Conservation (phyloP, 2,888 invertebrate genomes). For the Luffia ferchaultella region DNA sequence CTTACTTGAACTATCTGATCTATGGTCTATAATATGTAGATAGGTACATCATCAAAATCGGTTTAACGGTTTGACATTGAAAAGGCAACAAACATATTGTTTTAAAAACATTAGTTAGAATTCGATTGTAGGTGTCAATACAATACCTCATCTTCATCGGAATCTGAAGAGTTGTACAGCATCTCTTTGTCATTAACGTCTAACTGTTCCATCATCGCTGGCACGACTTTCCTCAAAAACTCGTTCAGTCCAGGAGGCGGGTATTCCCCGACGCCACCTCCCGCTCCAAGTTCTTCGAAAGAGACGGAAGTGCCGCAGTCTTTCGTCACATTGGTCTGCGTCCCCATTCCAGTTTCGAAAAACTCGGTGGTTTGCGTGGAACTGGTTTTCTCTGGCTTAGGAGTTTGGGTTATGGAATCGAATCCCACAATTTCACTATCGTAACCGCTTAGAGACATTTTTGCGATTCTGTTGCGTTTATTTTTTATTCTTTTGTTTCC, state of each 20-base stretch:
- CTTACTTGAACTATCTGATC: no score
- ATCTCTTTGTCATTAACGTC: constrained; percentile 31
- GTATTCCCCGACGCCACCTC: constrained; percentile 26
- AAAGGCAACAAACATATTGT: no score
- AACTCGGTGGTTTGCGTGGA: constrained; percentile 42
- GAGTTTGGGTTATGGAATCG: constrained; percentile 26
- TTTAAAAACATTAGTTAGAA: no score
- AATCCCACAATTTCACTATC: constrained; percentile 48
- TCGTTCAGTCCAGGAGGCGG: constrained; percentile 40
- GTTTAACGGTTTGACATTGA: no score
- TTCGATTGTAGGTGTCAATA: no score
- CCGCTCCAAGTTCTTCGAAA: constrained; percentile 30
- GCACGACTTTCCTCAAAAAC: constrained; percentile 43
- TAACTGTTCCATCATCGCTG: constrained; percentile 41
- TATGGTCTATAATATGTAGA: no score
- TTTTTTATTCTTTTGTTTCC: background rate
- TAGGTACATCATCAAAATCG: no score
- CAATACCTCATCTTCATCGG: constrained; percentile 46
- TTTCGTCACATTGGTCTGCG: constrained; percentile 30
- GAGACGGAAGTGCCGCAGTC: constrained; percentile 30
- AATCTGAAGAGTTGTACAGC: constrained; percentile 36
- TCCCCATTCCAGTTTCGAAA: constrained; percentile 23
- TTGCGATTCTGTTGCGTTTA: constrained; percentile 5
- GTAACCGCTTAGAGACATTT: constrained; percentile 47
- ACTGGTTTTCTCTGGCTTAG: constrained; percentile 19